phyloP scores from a whole-genome alignment of 2,113 vertebrate species.

The Gymnarchus niloticus region DNA sequence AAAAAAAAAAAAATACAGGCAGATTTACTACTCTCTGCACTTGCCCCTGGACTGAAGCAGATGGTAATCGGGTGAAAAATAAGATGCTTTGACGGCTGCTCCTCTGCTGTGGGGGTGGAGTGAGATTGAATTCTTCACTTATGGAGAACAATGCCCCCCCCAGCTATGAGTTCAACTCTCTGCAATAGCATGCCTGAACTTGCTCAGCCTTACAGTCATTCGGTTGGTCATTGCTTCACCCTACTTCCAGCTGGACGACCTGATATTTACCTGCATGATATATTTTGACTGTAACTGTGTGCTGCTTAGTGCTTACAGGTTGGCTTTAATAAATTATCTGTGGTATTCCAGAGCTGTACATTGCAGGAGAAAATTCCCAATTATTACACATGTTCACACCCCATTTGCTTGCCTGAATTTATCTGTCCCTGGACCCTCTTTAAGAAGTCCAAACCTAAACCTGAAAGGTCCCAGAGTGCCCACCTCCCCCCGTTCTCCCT shows the following conservation, averaged over 20 bases:
- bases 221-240: too few species aligned
- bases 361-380: slow-evolving; percentile 33
- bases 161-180: neutral
- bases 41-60: slow-evolving; percentile 52
- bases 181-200: neutral
- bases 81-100: slow-evolving; percentile 47
- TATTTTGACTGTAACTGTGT: neutral
- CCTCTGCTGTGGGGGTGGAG: slow-evolving; percentile 42
- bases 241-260: too few species aligned
- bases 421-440: slow-evolving; percentile 54
- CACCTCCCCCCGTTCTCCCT: slow-evolving; percentile 43
- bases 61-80: slow-evolving; percentile 64
- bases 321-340: neutral
- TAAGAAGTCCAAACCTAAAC: slow-evolving; percentile 49
- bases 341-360: neutral
- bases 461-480: slow-evolving; percentile 49
- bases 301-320: neutral
- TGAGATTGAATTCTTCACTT: slow-evolving; percentile 41
- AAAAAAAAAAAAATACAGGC: slow-evolving; percentile 26
- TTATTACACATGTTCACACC: slow-evolving; percentile 38
- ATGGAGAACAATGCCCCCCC: slow-evolving; percentile 26
- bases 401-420: slow-evolving; percentile 48
- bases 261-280: neutral
- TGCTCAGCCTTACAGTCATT: neutral
- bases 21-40: slow-evolving; percentile 69